Evolutionary conservation across 1,140 invertebrate species (phyloP).

Genomic region (Bombus impatiens): DNA sequence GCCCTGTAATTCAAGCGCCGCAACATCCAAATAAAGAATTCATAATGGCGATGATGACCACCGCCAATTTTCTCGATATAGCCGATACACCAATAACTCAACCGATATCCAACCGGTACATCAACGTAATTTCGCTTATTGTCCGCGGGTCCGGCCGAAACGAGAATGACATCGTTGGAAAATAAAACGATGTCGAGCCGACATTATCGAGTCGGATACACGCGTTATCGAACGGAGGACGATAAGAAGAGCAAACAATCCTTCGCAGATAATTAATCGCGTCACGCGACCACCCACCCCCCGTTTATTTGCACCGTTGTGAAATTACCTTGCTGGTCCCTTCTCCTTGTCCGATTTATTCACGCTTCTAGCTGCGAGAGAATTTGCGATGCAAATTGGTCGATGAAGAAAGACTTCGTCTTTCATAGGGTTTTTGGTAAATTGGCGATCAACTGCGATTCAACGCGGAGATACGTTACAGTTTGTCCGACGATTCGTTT

Average conservation of each 20-base stretch:
- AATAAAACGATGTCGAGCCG: not conserved
- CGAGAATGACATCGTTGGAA: conserved; percentile 14
- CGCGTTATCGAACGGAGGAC: not conserved
- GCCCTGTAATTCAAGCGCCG: conserved; percentile 81
- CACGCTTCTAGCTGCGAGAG: not conserved
- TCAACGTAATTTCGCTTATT: conserved; percentile 62
- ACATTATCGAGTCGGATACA: not conserved
- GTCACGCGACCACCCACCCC: conserved; percentile 27
- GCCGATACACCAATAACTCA: conserved; percentile 78
- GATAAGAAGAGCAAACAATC: conserved; percentile 27
- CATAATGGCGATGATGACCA: conserved; percentile 82
- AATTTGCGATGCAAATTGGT: not conserved
- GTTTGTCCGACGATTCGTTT: not conserved
- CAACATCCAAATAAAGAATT: conserved; percentile 82
- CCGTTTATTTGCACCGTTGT: not conserved
- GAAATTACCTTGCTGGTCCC: conserved; percentile 58
- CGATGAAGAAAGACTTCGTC: not conserved
- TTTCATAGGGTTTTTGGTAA: not conserved
- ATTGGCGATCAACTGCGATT: no score
- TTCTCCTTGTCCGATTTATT: not conserved
- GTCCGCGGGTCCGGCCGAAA: conserved; percentile 33
- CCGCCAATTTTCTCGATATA: conserved; percentile 80
- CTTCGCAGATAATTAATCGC: conserved; percentile 11
- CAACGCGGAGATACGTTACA: no score
- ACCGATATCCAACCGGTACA: conserved; percentile 56